phyloP scores from a whole-genome alignment of 2,797 vertebrate species.

The Argya squamiceps region DNA sequence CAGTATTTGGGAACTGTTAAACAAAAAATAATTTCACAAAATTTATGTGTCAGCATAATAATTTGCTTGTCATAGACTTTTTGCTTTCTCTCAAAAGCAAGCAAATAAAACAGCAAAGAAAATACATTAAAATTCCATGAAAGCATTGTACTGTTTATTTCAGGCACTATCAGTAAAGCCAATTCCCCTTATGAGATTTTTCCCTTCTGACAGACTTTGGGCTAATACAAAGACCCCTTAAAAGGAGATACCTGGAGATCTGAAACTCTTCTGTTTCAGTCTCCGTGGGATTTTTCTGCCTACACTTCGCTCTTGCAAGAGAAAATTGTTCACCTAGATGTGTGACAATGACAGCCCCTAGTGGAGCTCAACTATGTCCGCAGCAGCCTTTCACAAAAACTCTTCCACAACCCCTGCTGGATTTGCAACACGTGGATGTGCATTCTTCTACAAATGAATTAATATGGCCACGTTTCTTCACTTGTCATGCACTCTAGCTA shows the following conservation, averaged over 20 bases:
- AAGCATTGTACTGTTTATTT: background rate
- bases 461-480: background rate
- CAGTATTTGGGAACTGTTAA: background rate
- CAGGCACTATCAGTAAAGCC: background rate
- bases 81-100: background rate
- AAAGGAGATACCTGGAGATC: background rate
- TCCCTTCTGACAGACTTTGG: background rate
- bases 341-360: background rate
- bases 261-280: background rate
- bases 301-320: background rate
- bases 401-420: background rate
- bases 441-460: background rate
- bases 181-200: background rate
- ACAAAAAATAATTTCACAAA: background rate
- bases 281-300: background rate
- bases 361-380: background rate
- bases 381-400: background rate
- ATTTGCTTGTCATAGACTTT: background rate
- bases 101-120: background rate
- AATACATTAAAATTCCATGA: background rate
- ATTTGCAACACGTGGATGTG: background rate
- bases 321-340: background rate
- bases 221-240: background rate
- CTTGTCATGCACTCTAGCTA: background rate
- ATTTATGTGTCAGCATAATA: background rate